These are phyloP conservation scores for Ciona savignyi DNA, from an alignment of 23 tunicate species.

Conservation along the genomic window DNA sequence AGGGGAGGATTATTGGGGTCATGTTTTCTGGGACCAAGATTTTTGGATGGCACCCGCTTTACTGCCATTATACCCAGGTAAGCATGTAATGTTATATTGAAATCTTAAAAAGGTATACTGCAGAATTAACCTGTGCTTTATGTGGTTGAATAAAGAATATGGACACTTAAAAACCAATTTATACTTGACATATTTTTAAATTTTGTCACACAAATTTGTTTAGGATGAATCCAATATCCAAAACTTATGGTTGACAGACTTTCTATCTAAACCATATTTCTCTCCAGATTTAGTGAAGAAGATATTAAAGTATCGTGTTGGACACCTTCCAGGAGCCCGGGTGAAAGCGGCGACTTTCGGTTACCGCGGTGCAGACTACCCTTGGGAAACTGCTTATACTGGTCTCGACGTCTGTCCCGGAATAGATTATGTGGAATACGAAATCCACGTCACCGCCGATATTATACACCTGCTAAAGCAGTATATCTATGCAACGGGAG, in stretches of 20 bases:
- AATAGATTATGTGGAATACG: conserved; percentile 25
- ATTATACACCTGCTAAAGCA: conserved; percentile 52
- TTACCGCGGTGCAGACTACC: conserved; percentile 60
- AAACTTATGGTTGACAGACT: no score
- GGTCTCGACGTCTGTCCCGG: conserved; percentile 88
- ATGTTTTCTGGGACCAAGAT: conserved; percentile 97
- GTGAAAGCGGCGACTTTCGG: conserved; percentile 32
- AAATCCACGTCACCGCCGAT: conserved; percentile 86
- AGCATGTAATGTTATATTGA: no score
- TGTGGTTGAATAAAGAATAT: no score
- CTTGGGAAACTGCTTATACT: conserved; percentile 85
- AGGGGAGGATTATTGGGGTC: conserved; percentile 60
- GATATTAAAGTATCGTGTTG: conserved; percentile 39
- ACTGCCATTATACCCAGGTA: conserved; percentile 67
- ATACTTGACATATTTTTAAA: no score
- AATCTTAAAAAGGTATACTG: no score
- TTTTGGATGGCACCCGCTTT: conserved; percentile 88
- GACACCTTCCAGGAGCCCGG: conserved; percentile 34
- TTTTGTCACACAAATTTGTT: no score
- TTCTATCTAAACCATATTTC: conserved; percentile 4
- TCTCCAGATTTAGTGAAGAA: conserved; percentile 29
- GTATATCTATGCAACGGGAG: conserved; percentile 48
- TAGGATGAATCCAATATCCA: no score
- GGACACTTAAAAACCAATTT: no score
- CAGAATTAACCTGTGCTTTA: no score